Evolutionary conservation across 2,797 vertebrate genomes (phyloP).

Genomic region (Rhabdomys pumilio): DNA sequence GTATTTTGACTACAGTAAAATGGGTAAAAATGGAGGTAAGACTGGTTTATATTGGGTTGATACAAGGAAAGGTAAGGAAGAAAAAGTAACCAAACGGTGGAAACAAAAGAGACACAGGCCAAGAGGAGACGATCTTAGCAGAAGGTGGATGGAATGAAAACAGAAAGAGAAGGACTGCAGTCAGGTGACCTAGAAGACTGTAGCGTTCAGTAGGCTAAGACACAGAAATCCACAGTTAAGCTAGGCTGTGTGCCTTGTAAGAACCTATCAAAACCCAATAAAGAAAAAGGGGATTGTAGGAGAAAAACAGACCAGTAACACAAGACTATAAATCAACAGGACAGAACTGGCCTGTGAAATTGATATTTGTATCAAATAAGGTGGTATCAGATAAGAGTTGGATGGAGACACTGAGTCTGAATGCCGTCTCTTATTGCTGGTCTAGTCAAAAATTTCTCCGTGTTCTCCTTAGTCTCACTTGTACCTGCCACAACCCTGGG

Average conservation of each 20-base stretch:
- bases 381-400: not conserved
- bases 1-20: not conserved
- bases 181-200: not conserved
- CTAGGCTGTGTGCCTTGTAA: not conserved
- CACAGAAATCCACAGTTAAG: not conserved
- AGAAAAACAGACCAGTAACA: not conserved
- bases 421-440: not conserved
- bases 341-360: not conserved
- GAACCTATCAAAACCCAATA: not conserved
- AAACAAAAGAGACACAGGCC: not conserved
- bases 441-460: not conserved
- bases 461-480: not conserved
- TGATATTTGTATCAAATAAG: not conserved
- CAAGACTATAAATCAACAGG: fast-evolving
- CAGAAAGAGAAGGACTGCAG: too few species aligned
- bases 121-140: not conserved
- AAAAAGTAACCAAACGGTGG: not conserved
- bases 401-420: not conserved
- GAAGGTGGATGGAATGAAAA: too few species aligned
- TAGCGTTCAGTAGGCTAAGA: not conserved
- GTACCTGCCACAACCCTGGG: too few species aligned
- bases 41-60: not conserved
- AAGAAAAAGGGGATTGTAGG: too few species aligned
- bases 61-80: not conserved
- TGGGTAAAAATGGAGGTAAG: not conserved